phyloP scores from a whole-genome alignment of 2,797 vertebrate genomes.

The Cynopterus sphinx region DNA sequence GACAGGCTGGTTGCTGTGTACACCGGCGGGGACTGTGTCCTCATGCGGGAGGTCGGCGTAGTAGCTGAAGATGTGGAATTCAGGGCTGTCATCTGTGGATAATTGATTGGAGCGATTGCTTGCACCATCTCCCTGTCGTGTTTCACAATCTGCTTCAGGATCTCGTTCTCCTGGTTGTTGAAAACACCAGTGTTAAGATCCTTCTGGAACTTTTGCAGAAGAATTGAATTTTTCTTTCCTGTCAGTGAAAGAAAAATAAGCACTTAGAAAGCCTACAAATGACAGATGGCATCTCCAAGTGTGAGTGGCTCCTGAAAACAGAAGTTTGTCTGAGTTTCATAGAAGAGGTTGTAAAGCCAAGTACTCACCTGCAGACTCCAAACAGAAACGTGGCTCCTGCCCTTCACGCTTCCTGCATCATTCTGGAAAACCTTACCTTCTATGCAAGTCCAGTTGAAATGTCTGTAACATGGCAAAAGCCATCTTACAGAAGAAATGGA shows the following conservation, averaged over 20 bases:
- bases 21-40: constrained; percentile 90
- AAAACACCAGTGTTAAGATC: constrained; percentile 99
- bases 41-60: constrained; percentile 89
- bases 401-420: neutral
- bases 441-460: neutral
- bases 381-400: neutral
- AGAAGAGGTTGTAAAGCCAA: neutral
- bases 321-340: fast-evolving
- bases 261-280: constrained; percentile 52
- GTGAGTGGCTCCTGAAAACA: fast-evolving
- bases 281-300: fast-evolving
- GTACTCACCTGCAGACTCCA: neutral
- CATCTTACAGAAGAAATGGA: neutral
- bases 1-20: constrained; percentile 90
- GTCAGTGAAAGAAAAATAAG: constrained; percentile 69
- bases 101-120: constrained; percentile 90
- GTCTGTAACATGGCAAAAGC: neutral
- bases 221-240: constrained; percentile 99
- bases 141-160: constrained; percentile 99
- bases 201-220: constrained; percentile 99
- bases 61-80: constrained; percentile 90
- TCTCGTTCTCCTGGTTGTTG: constrained; percentile 99
- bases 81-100: constrained; percentile 90
- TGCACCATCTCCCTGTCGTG: constrained; percentile 99
- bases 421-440: neutral